These are phyloP conservation scores for Pygoscelis antarcticus DNA, from an alignment of 2,113 vertebrate species.

Conservation along the genomic window DNA sequence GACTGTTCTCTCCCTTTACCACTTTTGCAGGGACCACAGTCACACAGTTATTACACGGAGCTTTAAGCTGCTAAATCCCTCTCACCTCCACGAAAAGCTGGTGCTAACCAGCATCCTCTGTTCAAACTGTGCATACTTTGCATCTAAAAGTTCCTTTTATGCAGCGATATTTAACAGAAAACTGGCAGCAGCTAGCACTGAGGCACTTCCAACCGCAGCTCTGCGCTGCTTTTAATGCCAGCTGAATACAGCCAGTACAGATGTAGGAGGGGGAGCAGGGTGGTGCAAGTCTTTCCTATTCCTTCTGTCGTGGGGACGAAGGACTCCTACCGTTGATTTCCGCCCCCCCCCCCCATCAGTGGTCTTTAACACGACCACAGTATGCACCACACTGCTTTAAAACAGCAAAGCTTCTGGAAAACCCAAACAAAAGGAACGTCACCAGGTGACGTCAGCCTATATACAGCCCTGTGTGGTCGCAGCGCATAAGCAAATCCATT, in stretches of 20 bases:
- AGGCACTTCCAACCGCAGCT: conserved; percentile 51
- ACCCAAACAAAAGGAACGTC: conserved; percentile 89
- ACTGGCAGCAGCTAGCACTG: conserved; percentile 35
- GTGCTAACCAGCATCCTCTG: conserved; percentile 6
- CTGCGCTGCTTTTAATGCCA: conserved; percentile 43
- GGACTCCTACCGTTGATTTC: conserved; percentile 2
- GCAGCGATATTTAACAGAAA: not conserved
- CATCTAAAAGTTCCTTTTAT: conserved; percentile 33
- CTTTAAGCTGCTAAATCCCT: conserved; percentile 4
- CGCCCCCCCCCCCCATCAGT: not conserved
- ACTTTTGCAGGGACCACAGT: not conserved
- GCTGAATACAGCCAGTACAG: conserved; percentile 37
- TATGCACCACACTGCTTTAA: conserved; percentile 74
- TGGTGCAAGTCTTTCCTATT: conserved; percentile 44
- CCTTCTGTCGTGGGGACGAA: conserved; percentile 11
- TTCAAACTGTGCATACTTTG: not conserved
- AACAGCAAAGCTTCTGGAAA: conserved; percentile 85
- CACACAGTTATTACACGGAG: not conserved
- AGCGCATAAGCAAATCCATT: conserved; percentile 93
- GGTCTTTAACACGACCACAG: conserved; percentile 60
- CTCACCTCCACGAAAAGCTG: not conserved
- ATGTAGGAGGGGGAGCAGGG: not conserved
- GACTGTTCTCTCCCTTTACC: not conserved
- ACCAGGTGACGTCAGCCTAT: conserved; percentile 97
- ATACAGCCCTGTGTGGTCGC: conserved; percentile 97